Percentiles rank a stretch among this genome's conserved stretches.
Evolutionary conservation across 2,888 invertebrate genomes (phyloP).

Genomic region (Elegia similella): DNA sequence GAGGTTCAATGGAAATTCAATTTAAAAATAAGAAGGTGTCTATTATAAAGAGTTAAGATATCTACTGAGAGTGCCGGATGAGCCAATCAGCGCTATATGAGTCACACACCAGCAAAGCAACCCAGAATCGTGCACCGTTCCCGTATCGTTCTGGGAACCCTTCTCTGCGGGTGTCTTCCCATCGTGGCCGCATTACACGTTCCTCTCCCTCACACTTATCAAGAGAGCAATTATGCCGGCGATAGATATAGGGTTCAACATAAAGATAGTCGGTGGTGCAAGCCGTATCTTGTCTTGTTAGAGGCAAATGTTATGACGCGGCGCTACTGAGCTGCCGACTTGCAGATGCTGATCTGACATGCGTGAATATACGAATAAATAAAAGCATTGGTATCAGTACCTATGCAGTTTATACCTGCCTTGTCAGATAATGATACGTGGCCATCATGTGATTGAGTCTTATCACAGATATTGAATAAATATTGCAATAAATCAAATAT

Average conservation of each 20-base stretch:
- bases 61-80: constrained; percentile 70
- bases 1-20: constrained; percentile 24
- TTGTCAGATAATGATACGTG: neutral
- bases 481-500: neutral
- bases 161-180: constrained; percentile 10
- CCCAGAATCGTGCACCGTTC: constrained; percentile 46
- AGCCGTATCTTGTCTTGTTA: constrained; percentile 39
- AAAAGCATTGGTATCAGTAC: neutral
- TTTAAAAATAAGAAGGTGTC: constrained; percentile 39
- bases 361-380: constrained; percentile 22
- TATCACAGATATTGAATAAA: neutral
- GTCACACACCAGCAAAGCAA: constrained; percentile 53
- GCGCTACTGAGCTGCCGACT: constrained; percentile 31
- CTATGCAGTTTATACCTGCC: neutral
- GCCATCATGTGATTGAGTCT: neutral
- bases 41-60: constrained; percentile 62
- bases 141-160: constrained; percentile 29
- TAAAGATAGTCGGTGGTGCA: constrained; percentile 32
- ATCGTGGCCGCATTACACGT: constrained; percentile 1
- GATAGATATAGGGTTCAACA: constrained; percentile 38
- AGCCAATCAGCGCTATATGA: constrained; percentile 70
- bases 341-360: constrained; percentile 25
- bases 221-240: constrained; percentile 28
- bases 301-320: constrained; percentile 41
- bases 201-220: constrained; percentile 46